Evolutionary conservation across 2,113 vertebrate genomes (phyloP).

Genomic region (Vulpes lagopus): DNA sequence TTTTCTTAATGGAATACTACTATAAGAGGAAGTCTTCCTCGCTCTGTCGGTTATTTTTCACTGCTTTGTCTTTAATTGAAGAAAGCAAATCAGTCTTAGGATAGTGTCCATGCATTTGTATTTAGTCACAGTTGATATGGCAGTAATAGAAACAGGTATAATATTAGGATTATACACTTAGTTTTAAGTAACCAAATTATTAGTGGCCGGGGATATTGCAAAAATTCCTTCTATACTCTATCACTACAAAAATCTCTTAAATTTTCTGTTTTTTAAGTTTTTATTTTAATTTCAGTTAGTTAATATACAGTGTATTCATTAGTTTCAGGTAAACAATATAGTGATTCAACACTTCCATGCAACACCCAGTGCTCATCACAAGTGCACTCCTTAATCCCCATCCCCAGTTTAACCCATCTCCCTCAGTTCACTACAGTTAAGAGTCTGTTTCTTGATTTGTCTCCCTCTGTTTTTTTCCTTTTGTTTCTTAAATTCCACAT

Average conservation of each 20-base stretch:
- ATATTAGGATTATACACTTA: constrained; percentile 84
- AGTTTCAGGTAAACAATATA: not conserved
- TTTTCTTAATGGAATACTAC: constrained; percentile 65
- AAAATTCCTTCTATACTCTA: constrained; percentile 82
- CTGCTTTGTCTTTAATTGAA: constrained; percentile 86
- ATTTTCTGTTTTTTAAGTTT: constrained; percentile 77
- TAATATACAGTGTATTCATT: not conserved
- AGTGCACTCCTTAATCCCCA: not conserved
- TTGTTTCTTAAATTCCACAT: not conserved
- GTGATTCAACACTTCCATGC: not conserved
- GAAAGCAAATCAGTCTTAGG: constrained; percentile 86
- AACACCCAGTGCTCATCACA: not conserved
- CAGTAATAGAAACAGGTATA: constrained; percentile 86
- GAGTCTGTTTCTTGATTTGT: not conserved
- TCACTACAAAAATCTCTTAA: constrained; percentile 87
- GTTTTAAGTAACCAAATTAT: constrained; percentile 88
- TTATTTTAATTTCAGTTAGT: not conserved
- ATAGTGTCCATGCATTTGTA: constrained; percentile 84
- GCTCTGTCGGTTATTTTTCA: constrained; percentile 77
- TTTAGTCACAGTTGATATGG: constrained; percentile 85
- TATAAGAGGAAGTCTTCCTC: constrained; percentile 76
- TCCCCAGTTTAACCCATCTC: not conserved
- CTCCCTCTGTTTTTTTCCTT: not conserved
- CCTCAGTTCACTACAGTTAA: not conserved
- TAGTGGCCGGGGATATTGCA: constrained; percentile 84